Evolutionary conservation across 2,113 vertebrate genomes (phyloP).

Genomic region (Aspiorhynchus laticeps): DNA sequence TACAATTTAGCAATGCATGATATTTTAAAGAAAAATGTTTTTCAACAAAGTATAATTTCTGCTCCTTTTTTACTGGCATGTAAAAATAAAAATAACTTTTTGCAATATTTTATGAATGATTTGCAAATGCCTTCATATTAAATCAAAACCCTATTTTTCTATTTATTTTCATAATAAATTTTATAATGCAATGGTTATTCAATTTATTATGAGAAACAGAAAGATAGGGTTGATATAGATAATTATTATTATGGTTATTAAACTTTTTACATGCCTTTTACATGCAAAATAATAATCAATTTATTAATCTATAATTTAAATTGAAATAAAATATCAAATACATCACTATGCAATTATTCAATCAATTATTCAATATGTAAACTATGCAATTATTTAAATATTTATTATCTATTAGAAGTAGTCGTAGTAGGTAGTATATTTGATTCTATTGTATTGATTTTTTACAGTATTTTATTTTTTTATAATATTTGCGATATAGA

Average conservation of each 20-base stretch:
- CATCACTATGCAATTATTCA: not conserved
- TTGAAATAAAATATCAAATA: not conserved
- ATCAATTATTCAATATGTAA: not conserved
- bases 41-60: not conserved
- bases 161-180: too few relatives aligned
- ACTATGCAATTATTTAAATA: not conserved
- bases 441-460: not conserved
- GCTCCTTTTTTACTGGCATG: not conserved
- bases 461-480: not conserved
- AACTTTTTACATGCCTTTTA: too few relatives aligned
- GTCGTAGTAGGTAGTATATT: too few relatives aligned
- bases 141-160: too few relatives aligned
- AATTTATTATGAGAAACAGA: too few relatives aligned
- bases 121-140: too few relatives aligned
- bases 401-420: too few relatives aligned
- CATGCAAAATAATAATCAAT: not conserved
- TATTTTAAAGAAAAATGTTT: not conserved
- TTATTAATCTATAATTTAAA: not conserved
- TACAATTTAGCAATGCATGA: not conserved
- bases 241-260: too few relatives aligned
- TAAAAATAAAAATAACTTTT: not conserved
- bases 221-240: too few relatives aligned
- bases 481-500: not conserved
- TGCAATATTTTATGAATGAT: not conserved
- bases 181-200: too few relatives aligned